Evolutionary conservation across 2,797 vertebrate genomes (phyloP), one percentile per base, ranked within the genome.

Genomic region (Sphenopsis melanotis): DNA sequence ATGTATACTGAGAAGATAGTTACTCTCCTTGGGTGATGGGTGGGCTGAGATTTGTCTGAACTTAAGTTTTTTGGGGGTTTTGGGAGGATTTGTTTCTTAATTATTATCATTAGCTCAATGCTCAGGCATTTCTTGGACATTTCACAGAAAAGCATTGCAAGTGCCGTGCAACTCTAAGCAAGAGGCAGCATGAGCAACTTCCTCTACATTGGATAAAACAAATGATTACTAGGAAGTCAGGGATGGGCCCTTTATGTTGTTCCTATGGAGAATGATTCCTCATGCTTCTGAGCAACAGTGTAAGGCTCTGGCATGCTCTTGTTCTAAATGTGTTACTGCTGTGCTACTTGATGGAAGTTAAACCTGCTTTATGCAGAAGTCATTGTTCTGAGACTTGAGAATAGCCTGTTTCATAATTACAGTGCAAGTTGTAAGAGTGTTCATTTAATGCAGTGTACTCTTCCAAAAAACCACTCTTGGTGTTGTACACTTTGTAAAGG

Each of bases 391-490:
- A 71, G 41, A 50, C 69, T 52, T 70, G 69, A 91, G 87, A 90
- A 88, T 12, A 88, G 56, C 37, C 59, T 79, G 32, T 82, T 95
- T 90, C 63, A 36, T 93, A 93, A 91, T 90, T 92, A 90, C 81
- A 52, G 63, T 23, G 26, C 47, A 27, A 52, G 47, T 56, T 85
- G 34, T 64, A 55, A 55, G 39, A 80, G 29, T n/a, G 11, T 84
- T 86, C 76, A 34, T 61, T 72, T 85, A 78, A 72, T 66, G 74
- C 57, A 52, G 8, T 13, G 21, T 61, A 10, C 32, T 72, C 70
- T 80, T 92, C 11, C 42, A 42, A 94, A 60, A 85, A 70, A 71
- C 44, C 37, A 44, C 75, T 78, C n/a, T 29, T 46, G 64, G 64
- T n/a, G 10, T 81, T 81, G 71, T 63, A 57, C 29, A 34, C 27